Evolutionary conservation across 2,113 vertebrate genomes (phyloP), one percentile per base, ranked within the genome.

Genomic region (Campylomormyrus numenius): DNA sequence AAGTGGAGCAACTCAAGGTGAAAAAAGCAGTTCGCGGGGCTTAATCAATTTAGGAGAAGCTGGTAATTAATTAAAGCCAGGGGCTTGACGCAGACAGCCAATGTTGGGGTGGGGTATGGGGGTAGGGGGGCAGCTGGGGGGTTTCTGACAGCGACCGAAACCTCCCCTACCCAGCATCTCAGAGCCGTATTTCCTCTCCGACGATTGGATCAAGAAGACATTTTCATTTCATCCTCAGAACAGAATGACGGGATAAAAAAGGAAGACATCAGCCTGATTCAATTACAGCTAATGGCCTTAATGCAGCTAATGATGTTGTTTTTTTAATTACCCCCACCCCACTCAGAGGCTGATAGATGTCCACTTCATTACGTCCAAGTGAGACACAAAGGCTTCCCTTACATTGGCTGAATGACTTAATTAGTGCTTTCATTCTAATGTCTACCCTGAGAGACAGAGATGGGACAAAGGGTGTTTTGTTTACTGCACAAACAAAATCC

Each of bases 271-370:
- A 98, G 95, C 96, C 96, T 95, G 96, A 96, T 97, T 97, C 96
- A 97, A 99, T 99, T 98, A 98, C 90, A 5, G 93, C 96, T 97
- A 98, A 99, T 97, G 96, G 97, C 96, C 96, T 96, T 97, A 98
- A 97, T 97, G 96, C 95, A 94, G 95, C 94, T 95, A 97, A 97
- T 95, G 95, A 97, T 96, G 97, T 95, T 95, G 96, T 93, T 91
- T 56, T 95, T 97, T 96, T 96, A 96, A 97, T 97, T 96, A 96
- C 90, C 90, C 95, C 93, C 96, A 95, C 94, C 95, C 95, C 96
- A 96, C 95, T 96, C 96, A 96, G 95, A 96, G 93, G 94, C 95
- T 96, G 96, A 98, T 97, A 95, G 96, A 98, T 97, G 96, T 97
- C 96, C 97, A 97, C 96, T 97, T 97, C 97, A 97, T 96, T 96